Conservation (phyloP, 2,888 invertebrate genomes). For the Sinhomidia bicolor region DNA sequence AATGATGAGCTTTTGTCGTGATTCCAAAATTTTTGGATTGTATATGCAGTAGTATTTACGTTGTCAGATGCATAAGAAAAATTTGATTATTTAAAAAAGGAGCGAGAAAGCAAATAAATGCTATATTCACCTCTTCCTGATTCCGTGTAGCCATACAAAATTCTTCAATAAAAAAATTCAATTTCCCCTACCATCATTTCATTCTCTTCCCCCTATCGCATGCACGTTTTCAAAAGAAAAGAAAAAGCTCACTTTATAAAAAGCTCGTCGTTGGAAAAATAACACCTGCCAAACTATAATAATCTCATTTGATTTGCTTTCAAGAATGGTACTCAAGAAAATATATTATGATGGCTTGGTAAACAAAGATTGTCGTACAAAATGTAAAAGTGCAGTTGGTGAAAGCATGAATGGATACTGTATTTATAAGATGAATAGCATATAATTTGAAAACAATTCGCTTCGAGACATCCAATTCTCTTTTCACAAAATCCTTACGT, state of each 20-base stretch:
- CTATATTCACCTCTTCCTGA: not conserved
- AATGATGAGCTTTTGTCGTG: no score
- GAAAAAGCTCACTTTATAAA: constrained; percentile 1
- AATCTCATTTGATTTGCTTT: constrained; percentile 71
- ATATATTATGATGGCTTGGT: constrained; percentile 32
- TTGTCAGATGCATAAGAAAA: no score
- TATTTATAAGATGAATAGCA: not conserved
- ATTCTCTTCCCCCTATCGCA: not conserved
- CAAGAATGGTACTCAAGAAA: constrained; percentile 39
- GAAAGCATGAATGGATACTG: constrained; percentile 27
- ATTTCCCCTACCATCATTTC: constrained; percentile 32
- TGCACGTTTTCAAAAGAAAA: not conserved
- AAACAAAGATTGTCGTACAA: constrained; percentile 30
- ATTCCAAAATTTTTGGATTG: no score
- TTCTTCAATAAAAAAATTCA: constrained; percentile 40
- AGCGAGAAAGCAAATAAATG: not conserved
- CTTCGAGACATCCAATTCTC: not conserved
- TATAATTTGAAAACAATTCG: constrained; percentile 51
- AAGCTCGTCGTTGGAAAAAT: constrained; percentile 54
- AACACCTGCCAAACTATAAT: constrained; percentile 71
- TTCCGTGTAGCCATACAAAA: not conserved
- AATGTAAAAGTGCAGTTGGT: not conserved
- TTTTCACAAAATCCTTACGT: constrained; percentile 13
- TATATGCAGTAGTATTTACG: no score
- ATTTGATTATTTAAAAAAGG: not conserved